phyloP scores from a whole-genome alignment of 2,888 invertebrate species.

The Dioctria linearis region DNA sequence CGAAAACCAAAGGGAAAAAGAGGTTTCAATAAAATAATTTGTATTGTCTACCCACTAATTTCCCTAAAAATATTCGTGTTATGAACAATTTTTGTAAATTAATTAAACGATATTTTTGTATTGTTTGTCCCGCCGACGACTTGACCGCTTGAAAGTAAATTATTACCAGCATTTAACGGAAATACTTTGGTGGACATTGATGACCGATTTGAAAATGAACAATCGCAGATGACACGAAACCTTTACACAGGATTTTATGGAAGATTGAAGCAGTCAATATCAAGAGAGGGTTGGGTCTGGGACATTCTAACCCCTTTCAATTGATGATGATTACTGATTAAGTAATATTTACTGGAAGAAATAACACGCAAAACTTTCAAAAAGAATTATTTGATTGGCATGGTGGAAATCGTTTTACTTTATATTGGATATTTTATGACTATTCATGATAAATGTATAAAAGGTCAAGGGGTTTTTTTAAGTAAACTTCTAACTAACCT shows the following conservation, averaged over 20 bases:
- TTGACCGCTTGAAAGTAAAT: conserved; percentile 23
- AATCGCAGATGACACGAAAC: conserved; percentile 46
- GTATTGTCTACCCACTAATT: conserved; percentile 31
- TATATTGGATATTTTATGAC: not conserved
- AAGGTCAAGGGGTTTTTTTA: too few relatives aligned
- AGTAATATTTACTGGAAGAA: conserved; percentile 12
- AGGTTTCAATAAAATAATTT: conserved; percentile 8
- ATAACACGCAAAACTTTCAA: conserved; percentile 9
- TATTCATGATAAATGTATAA: too few relatives aligned
- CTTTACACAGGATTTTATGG: conserved; percentile 6
- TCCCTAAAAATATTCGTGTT: conserved; percentile 42
- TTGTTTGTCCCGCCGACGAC: not conserved
- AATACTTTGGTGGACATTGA: conserved; percentile 34
- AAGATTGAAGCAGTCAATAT: conserved; percentile 1
- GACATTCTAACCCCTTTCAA: conserved; percentile 16
- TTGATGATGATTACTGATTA: conserved; percentile 43
- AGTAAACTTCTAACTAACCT: too few relatives aligned
- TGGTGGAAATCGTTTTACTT: not conserved
- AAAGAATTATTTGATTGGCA: not conserved
- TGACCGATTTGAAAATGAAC: conserved; percentile 28
- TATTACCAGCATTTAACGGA: conserved; percentile 42
- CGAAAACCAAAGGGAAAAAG: too few relatives aligned
- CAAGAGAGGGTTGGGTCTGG: not conserved
- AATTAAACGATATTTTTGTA: conserved; percentile 39
- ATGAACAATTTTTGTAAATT: conserved; percentile 50